Evolutionary conservation across 2,888 invertebrate species (phyloP).

Genomic region (Tyria jacobaeae): DNA sequence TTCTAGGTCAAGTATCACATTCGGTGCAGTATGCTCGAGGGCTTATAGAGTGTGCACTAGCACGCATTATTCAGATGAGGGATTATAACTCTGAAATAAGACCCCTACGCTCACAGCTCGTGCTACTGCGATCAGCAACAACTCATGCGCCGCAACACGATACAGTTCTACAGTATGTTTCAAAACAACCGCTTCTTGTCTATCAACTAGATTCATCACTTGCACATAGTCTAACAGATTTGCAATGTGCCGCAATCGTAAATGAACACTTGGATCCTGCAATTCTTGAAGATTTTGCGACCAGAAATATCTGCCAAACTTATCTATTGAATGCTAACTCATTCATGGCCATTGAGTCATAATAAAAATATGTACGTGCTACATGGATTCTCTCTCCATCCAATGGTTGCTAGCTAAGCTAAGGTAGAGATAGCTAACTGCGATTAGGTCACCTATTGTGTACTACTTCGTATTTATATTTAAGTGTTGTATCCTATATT

Average conservation of each 20-base stretch:
- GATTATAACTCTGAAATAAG: constrained; percentile 34
- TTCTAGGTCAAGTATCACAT: constrained; percentile 53
- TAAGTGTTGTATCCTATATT: too few relatives aligned
- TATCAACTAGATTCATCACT: constrained; percentile 53
- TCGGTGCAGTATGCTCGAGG: constrained; percentile 61
- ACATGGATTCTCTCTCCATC: too few relatives aligned
- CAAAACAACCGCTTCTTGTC: constrained; percentile 47
- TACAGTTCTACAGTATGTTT: constrained; percentile 45
- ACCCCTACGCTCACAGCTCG: constrained; percentile 53
- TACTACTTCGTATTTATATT: too few relatives aligned
- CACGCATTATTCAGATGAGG: constrained; percentile 47
- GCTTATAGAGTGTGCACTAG: constrained; percentile 56
- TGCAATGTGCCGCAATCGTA: constrained; percentile 55
- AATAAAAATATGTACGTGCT: too few relatives aligned
- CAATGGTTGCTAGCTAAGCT: too few relatives aligned
- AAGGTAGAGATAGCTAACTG: too few relatives aligned
- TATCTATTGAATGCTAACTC: constrained; percentile 26
- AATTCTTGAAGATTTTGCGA: constrained; percentile 45
- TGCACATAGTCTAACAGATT: constrained; percentile 42
- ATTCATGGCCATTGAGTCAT: constrained; percentile 19
- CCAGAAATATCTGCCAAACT: constrained; percentile 51
- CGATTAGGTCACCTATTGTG: too few relatives aligned
- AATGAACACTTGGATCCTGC: constrained; percentile 55
- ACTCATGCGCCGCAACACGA: neutral
- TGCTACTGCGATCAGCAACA: constrained; percentile 50